Evolutionary conservation across 2,888 invertebrate species (phyloP).

Genomic region (Callyntrura guangdongensis): DNA sequence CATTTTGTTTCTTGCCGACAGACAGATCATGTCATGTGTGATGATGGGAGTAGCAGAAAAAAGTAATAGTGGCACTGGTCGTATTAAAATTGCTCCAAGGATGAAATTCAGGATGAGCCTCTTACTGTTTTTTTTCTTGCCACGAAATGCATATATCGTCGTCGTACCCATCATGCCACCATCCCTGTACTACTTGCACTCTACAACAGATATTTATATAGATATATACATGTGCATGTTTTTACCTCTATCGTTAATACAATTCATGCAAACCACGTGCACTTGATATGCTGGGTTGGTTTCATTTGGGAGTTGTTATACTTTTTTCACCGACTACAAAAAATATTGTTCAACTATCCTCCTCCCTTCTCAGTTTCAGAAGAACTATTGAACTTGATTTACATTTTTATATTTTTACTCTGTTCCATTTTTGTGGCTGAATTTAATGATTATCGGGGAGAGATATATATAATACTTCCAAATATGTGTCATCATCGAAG

Average conservation of each 20-base stretch:
- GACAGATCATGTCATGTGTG: slow-evolving; percentile 69
- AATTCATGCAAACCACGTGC: too few species aligned
- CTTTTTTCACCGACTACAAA: background rate
- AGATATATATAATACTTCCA: background rate
- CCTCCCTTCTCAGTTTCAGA: background rate
- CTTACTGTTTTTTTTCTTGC: background rate
- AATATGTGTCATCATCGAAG: slow-evolving; percentile 21
- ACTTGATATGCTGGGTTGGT: background rate
- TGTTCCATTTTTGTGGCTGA: background rate
- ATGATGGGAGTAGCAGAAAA: slow-evolving; percentile 59
- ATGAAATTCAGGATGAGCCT: slow-evolving; percentile 42
- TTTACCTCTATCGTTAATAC: too few species aligned
- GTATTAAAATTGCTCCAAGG: slow-evolving; percentile 44
- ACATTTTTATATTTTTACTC: too few species aligned
- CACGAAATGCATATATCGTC: too few species aligned
- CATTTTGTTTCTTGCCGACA: slow-evolving; percentile 62
- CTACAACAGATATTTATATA: too few species aligned
- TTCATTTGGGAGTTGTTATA: slow-evolving; percentile 13
- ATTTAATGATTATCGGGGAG: too few species aligned
- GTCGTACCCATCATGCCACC: too few species aligned
- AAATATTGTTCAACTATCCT: background rate
- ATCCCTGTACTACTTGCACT: too few species aligned
- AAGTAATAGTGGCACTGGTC: slow-evolving; percentile 38
- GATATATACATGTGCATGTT: too few species aligned
- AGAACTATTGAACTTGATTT: too few species aligned